These are phyloP conservation scores for Avahi laniger DNA, from an alignment of 2,797 vertebrate genomes.

Conservation along the genomic window DNA sequence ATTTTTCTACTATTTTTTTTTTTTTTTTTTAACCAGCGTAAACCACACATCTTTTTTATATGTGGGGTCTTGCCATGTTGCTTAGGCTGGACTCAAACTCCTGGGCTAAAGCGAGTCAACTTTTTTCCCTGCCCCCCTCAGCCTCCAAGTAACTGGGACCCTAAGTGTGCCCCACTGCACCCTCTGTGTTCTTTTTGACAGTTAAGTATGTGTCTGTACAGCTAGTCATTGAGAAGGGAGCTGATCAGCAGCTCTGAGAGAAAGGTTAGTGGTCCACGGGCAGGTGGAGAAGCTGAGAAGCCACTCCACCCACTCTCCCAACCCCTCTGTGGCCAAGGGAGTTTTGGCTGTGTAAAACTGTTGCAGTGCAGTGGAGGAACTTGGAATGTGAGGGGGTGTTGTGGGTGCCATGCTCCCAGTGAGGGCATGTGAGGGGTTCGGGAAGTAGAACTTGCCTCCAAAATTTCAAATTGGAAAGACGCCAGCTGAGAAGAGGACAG, in stretches of 20 bases:
- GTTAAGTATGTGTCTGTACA: neutral
- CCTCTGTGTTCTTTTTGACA: neutral
- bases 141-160: neutral
- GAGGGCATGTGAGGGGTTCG: neutral
- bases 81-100: neutral
- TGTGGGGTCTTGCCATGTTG: neutral
- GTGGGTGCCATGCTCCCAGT: neutral
- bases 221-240: neutral
- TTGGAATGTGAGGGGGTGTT: neutral
- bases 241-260: neutral
- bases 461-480: neutral
- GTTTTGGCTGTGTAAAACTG: neutral
- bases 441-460: neutral
- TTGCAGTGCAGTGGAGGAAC: neutral
- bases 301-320: neutral
- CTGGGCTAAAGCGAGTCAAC: neutral
- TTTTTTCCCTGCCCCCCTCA: neutral
- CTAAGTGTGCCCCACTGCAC: neutral
- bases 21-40: too few species aligned
- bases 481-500: constrained; percentile 30
- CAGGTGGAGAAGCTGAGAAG: neutral
- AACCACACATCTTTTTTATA: neutral
- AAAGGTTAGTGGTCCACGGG: neutral
- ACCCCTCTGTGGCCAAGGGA: neutral
- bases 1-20: too few species aligned